Conservation (phyloP, 2,797 vertebrate species). For the Ptychadena robeensis region DNA sequence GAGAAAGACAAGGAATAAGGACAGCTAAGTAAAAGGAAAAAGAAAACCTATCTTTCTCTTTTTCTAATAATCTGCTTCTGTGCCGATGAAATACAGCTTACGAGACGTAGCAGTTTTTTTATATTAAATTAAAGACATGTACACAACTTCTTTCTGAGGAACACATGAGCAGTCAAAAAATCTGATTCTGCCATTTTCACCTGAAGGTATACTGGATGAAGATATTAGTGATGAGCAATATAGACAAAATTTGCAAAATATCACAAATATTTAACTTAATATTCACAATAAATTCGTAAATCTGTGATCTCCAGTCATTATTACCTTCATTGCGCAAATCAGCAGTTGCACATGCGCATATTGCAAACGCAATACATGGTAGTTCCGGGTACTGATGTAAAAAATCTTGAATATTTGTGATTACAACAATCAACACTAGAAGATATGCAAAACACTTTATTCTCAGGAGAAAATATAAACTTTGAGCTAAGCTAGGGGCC, state of each 20-base stretch:
- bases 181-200: conserved; percentile 1
- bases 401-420: no score
- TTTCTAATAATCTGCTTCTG: conserved; percentile 14
- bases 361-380: no score
- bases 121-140: conserved; percentile 19
- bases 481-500: neutral
- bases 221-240: no score
- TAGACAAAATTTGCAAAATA: no score
- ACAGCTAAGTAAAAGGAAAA: conserved; percentile 20
- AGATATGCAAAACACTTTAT: neutral
- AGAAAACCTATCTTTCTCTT: conserved; percentile 6
- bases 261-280: no score
- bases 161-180: conserved; percentile 33
- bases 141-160: conserved; percentile 2
- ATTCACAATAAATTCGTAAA: no score
- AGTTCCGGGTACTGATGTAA: no score
- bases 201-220: neutral
- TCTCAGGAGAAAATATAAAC: neutral
- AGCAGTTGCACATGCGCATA: no score
- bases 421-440: no score
- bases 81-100: conserved; percentile 4
- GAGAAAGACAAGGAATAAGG: conserved; percentile 5
- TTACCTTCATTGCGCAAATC: no score
- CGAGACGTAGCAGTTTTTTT: conserved; percentile 13
- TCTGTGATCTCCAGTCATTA: no score